Evolutionary conservation across 2,113 vertebrate genomes (phyloP).

Genomic region (Eubucco bourcierii): DNA sequence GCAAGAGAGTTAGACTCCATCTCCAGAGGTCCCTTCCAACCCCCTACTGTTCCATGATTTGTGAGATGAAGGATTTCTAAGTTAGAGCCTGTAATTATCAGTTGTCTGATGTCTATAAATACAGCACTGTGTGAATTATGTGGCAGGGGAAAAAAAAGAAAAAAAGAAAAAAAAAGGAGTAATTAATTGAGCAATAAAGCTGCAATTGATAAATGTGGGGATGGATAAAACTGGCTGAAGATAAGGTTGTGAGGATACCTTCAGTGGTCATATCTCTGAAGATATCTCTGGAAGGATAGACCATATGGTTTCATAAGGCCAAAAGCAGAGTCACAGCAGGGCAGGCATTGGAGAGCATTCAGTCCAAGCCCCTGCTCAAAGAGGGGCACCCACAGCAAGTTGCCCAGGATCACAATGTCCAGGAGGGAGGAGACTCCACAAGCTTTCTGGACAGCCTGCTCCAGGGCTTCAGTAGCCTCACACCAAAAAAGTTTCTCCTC

Average conservation of each 20-base stretch:
- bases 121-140: neutral
- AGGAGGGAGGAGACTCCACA: too few relatives aligned
- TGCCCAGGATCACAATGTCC: too few relatives aligned
- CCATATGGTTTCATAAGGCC: neutral
- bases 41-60: too few relatives aligned
- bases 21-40: too few relatives aligned
- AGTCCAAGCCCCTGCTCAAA: too few relatives aligned
- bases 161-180: neutral
- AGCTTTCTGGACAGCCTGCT: too few relatives aligned
- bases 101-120: neutral
- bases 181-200: neutral
- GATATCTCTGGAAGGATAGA: neutral
- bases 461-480: too few relatives aligned
- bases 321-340: neutral
- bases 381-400: too few relatives aligned
- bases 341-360: too few relatives aligned
- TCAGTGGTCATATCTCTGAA: neutral
- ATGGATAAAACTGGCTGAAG: neutral
- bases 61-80: neutral
- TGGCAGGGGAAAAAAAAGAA: too few relatives aligned
- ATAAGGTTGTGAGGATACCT: neutral
- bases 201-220: neutral
- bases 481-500: too few relatives aligned
- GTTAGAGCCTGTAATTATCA: neutral
- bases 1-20: too few relatives aligned